Percentiles rank a stretch among this genome's conserved stretches.
Evolutionary conservation across 2,797 vertebrate species (phyloP).

Genomic region (Thaleichthys pacificus): DNA sequence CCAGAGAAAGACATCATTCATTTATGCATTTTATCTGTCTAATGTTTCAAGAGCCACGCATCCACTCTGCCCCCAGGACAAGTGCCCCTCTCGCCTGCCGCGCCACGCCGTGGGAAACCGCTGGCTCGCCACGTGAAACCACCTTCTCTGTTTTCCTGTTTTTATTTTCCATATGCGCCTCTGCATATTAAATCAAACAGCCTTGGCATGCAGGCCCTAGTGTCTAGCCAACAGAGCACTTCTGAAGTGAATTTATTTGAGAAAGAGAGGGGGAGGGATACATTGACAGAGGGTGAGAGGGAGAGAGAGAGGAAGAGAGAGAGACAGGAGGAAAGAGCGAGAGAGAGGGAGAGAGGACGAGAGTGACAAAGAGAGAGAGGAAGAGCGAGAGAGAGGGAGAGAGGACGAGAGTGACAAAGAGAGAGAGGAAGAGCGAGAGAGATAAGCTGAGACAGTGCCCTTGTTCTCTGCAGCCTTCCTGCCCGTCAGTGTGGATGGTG

Average conservation of each 20-base stretch:
- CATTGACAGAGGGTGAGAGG: constrained; percentile 16
- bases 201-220: constrained; percentile 55
- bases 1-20: constrained; percentile 42
- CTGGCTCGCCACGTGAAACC: constrained; percentile 51
- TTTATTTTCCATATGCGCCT: constrained; percentile 44
- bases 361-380: not conserved
- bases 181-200: constrained; percentile 69
- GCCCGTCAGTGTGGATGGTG: constrained; percentile 27
- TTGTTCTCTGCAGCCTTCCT: constrained; percentile 31
- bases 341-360: not conserved
- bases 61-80: constrained; percentile 60
- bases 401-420: not conserved
- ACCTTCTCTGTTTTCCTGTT: constrained; percentile 51
- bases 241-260: constrained; percentile 64
- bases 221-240: constrained; percentile 63
- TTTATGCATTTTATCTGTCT: constrained; percentile 57
- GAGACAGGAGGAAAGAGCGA: not conserved
- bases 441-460: constrained; percentile 18
- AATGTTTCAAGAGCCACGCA: constrained; percentile 8
- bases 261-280: constrained; percentile 36
- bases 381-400: not conserved
- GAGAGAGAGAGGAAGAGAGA: not conserved
- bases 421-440: not conserved
- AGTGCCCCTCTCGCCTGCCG: constrained; percentile 53
- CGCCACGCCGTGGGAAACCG: constrained; percentile 12